Evolutionary conservation across 2,888 invertebrate species (phyloP).

Genomic region (Apotomis turbidana): DNA sequence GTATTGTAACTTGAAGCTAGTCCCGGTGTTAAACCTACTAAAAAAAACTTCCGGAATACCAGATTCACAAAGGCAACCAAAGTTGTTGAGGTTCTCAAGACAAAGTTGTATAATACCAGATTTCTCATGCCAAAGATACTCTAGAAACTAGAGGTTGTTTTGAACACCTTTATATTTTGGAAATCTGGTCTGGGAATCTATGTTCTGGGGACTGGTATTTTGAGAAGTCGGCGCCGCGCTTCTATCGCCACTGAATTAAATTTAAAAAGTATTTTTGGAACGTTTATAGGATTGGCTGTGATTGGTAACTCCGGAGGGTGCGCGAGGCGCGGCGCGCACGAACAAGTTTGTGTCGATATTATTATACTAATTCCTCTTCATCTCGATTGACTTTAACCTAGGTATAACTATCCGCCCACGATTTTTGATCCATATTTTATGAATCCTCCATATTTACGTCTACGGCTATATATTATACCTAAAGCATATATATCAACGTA

Average conservation of each 20-base stretch:
- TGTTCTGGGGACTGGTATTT: slow-evolving; percentile 11
- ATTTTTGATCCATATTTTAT: slow-evolving; percentile 54
- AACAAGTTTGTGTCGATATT: slow-evolving; percentile 30
- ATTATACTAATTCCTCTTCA: slow-evolving; percentile 41
- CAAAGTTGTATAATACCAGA: not conserved
- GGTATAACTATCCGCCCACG: slow-evolving; percentile 56
- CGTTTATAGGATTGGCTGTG: slow-evolving; percentile 73
- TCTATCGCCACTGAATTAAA: slow-evolving; percentile 23
- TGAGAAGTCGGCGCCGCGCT: slow-evolving; percentile 1
- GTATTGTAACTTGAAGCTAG: slow-evolving; percentile 21
- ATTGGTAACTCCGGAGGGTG: slow-evolving; percentile 58
- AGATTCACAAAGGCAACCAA: not conserved
- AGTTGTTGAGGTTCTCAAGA: not conserved
- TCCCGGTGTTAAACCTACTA: slow-evolving; percentile 13
- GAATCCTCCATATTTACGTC: slow-evolving; percentile 48
- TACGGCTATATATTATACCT: slow-evolving; percentile 51
- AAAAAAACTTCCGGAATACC: slow-evolving; percentile 12
- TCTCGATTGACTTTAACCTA: slow-evolving; percentile 44
- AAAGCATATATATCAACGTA: slow-evolving; percentile 45
- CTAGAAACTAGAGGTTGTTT: slow-evolving; percentile 15
- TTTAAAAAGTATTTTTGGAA: slow-evolving; percentile 61
- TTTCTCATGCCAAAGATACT: slow-evolving; percentile 21
- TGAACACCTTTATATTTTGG: slow-evolving; percentile 3
- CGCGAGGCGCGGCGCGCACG: slow-evolving; percentile 42
- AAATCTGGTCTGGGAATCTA: slow-evolving; percentile 1